A percentile compares a stretch with the other conserved stretches of the same genome.
Evolutionary conservation across 1,140 invertebrate species (phyloP).

Genomic region (Chrysoperla carnea): DNA sequence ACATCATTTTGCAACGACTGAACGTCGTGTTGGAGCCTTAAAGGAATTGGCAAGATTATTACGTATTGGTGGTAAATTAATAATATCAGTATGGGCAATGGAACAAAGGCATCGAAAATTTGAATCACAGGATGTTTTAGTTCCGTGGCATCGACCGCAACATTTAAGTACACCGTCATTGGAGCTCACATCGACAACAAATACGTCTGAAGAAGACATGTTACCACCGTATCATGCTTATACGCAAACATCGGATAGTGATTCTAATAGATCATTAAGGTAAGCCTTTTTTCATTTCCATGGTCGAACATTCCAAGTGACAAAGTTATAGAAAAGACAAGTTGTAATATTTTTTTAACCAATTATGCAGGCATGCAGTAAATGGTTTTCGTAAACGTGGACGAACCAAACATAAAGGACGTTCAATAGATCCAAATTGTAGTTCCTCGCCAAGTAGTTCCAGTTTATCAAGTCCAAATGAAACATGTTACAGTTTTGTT

Average conservation of each 20-base stretch:
- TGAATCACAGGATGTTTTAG: conserved; percentile 82
- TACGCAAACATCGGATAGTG: conserved; percentile 40
- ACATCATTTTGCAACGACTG: conserved; percentile 85
- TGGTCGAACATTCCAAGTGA: conserved; percentile 1
- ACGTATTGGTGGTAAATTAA: conserved; percentile 74
- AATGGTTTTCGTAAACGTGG: conserved; percentile 9
- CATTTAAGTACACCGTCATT: conserved; percentile 39
- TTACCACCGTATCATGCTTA: conserved; percentile 45
- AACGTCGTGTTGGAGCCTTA: conserved; percentile 71
- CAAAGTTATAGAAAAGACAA: too few species aligned
- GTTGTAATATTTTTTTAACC: too few species aligned
- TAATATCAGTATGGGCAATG: conserved; percentile 94
- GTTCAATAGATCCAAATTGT: conserved; percentile 35
- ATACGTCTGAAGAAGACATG: conserved; percentile 34
- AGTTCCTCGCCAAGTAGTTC: conserved; percentile 57
- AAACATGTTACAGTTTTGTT: conserved; percentile 88
- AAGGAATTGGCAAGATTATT: conserved; percentile 75
- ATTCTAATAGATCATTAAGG: conserved; percentile 25
- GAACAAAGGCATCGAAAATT: conserved; percentile 77
- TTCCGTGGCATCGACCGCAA: conserved; percentile 77
- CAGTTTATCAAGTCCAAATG: conserved; percentile 75
- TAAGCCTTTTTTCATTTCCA: conserved; percentile 4
- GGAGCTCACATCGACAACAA: conserved; percentile 38
- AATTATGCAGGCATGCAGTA: too few species aligned
- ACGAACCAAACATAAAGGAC: conserved; percentile 27